phyloP scores from a whole-genome alignment of 2,797 vertebrate species.

The Pseudochirops corinnae region DNA sequence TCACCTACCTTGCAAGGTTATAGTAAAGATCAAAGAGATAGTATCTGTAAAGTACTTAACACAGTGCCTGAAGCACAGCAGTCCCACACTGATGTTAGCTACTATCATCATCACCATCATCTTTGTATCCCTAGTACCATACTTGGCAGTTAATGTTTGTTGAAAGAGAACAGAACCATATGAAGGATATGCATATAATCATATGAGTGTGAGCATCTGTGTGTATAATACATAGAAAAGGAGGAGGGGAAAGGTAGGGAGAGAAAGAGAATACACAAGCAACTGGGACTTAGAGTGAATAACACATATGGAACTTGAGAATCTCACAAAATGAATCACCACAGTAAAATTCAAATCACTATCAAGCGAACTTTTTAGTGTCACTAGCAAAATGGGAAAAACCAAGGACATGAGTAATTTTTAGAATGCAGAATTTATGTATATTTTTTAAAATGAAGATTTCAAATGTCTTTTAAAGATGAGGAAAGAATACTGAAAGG shows the following conservation, averaged over 20 bases:
- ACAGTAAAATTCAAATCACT: too few species aligned
- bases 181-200: background rate
- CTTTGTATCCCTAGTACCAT: background rate
- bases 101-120: background rate
- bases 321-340: too few species aligned
- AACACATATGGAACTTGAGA: too few species aligned
- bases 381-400: background rate
- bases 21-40: background rate
- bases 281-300: too few species aligned
- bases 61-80: background rate
- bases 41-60: background rate
- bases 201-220: background rate
- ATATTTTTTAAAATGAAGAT: constrained; percentile 2
- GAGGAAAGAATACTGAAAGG: background rate
- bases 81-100: background rate
- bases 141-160: background rate
- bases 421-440: background rate
- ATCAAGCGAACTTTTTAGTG: background rate
- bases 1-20: too few species aligned
- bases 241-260: too few species aligned
- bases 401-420: background rate
- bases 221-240: too few species aligned
- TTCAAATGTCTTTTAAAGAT: background rate
- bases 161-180: background rate
- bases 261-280: too few species aligned